These are phyloP conservation scores for Drosophila grimshawi DNA, from an alignment of 1,140 invertebrate species.

Conservation along the genomic window DNA sequence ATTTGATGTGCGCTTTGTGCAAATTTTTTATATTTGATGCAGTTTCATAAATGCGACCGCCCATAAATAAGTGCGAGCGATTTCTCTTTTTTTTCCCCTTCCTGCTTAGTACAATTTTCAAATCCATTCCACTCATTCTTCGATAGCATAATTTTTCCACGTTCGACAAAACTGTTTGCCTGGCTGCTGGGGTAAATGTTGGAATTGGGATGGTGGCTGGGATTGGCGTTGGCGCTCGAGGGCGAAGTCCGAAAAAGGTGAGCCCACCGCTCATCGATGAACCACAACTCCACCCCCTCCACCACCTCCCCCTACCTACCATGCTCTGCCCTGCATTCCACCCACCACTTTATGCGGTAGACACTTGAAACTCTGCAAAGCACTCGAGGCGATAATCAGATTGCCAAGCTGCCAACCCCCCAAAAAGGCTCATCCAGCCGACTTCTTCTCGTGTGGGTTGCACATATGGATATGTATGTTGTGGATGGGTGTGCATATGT, in stretches of 20 bases:
- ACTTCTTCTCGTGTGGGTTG: not conserved
- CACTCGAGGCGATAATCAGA: constrained; percentile 77
- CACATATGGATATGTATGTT: constrained; percentile 5
- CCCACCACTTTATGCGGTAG: constrained; percentile 5
- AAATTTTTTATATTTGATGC: constrained; percentile 67
- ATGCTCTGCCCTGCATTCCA: not conserved
- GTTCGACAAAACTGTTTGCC: constrained; percentile 42
- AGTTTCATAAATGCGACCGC: constrained; percentile 67
- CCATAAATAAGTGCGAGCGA: constrained; percentile 39
- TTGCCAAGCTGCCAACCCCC: constrained; percentile 39
- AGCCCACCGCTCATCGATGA: constrained; percentile 22
- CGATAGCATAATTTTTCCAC: constrained; percentile 69
- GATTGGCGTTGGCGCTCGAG: not conserved
- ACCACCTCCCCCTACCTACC: too few relatives aligned
- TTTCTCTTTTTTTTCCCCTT: constrained; percentile 16
- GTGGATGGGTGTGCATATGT: constrained; percentile 7
- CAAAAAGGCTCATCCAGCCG: not conserved
- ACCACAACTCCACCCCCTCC: not conserved
- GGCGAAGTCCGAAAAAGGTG: constrained; percentile 6
- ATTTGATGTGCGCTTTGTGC: constrained; percentile 77
- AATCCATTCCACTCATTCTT: constrained; percentile 26
- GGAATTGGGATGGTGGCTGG: not conserved
- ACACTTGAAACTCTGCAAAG: constrained; percentile 36
- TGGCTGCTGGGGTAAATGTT: not conserved
- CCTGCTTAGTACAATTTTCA: not conserved